Base-by-base conservation (phyloP, 2,888 invertebrate genomes). In the Nomada goodeniana region DNA sequence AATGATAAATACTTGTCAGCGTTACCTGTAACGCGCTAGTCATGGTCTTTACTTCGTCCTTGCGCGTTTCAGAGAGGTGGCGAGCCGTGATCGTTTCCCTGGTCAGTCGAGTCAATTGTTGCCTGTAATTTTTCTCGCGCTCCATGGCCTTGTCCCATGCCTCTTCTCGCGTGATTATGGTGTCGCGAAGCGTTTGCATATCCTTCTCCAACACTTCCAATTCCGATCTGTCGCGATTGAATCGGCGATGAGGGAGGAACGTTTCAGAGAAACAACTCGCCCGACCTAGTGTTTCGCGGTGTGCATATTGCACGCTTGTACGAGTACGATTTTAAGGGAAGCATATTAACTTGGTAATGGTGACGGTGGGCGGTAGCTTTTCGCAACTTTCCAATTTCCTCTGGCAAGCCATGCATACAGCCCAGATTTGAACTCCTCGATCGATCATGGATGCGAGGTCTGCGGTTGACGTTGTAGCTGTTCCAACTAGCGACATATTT, bases 101-200 rank as follows among this genome's bases (percentile, higher is more conserved):
- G 3, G 90, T 90, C 20, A 93, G 79, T n/a, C 91, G 86, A 11
- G 89, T 86, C 81, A 93, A 89, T 82, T 92, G 91, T 44, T 89
- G 89, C n/a, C 89, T 88, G 74, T 92, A 92, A 68, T 84, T 90
- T 63, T 91, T 86, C 69, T 93, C 93, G 2, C 90, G 89, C 70
- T 91, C 91, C 77, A 90, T 69, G 0, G 90, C 89, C 73, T 87
- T 83, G 67, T 91, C 86, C 91, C 91, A 91, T 10, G 88, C 85
- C 70, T 90, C 86, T 85, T 93, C 91, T 52, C 90, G 88, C 1
- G 81, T 84, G 15, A 89, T 86, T n/a, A 93, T 85, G 0, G 89
- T 90, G 63, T 92, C 91, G 29, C 90, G 89, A 57, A 93, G 80
- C 23, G 84, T 87, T 64, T 87, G 89, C 91, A 92, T 91, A 70